Conservation (phyloP, 2,797 vertebrate species). For the Takifugu ocellatus region DNA sequence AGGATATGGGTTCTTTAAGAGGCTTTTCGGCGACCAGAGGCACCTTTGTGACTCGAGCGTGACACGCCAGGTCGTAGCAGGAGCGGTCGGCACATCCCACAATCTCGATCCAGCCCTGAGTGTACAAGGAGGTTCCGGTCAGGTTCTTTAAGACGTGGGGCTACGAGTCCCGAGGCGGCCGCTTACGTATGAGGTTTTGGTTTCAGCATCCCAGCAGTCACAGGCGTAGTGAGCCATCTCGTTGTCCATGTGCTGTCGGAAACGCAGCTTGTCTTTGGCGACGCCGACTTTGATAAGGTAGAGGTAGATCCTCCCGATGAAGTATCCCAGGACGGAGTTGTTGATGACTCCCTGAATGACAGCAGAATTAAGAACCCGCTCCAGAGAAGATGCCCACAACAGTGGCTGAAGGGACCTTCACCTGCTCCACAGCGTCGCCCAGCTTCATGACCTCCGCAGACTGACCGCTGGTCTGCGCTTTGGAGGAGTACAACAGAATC, state of each 20-base stretch:
- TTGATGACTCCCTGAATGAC: conserved; percentile 88
- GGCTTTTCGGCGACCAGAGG: conserved; percentile 93
- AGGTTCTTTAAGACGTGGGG: too few species aligned
- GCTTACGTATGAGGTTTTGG: conserved; percentile 96
- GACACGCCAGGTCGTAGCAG: conserved; percentile 92
- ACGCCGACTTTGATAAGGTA: conserved; percentile 94
- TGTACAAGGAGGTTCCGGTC: neutral
- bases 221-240: conserved; percentile 99
- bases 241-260: conserved; percentile 99
- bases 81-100: conserved; percentile 97
- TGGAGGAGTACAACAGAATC: conserved; percentile 90
- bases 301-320: conserved; percentile 98
- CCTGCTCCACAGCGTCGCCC: conserved; percentile 93
- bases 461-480: conserved; percentile 95
- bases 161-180: conserved; percentile 8
- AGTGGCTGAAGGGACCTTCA: neutral
- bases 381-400: too few species aligned
- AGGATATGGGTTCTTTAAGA: conserved; percentile 99
- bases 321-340: conserved; percentile 97
- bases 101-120: conserved; percentile 97
- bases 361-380: neutral
- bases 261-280: conserved; percentile 91
- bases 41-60: conserved; percentile 92
- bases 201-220: conserved; percentile 98
- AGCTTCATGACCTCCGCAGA: conserved; percentile 89